Base-by-base conservation (phyloP, 2,888 invertebrate genomes). In the Pheosia tremula region DNA sequence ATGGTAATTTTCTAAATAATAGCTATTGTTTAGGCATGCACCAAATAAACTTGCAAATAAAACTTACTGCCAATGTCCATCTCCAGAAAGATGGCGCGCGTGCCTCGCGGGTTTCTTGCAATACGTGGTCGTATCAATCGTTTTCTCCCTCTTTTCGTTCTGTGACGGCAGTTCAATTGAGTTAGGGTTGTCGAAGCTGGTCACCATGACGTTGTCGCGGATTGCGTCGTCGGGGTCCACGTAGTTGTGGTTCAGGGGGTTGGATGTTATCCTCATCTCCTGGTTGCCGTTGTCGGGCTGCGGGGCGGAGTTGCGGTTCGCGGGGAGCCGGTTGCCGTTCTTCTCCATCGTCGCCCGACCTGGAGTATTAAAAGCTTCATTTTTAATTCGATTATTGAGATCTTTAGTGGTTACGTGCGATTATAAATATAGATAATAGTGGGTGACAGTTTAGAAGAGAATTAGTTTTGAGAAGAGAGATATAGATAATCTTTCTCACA, bases 211-310 rank as follows among this genome's bases (percentile, higher is more conserved):
- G 73, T 94, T 88, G 71, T 91, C 92, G 11, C 86, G 85, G 61
- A 94, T 94, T 8, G 95, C 95, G 83, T 96, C 95, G 49, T 95
- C 95, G 0, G 96, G 96, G 72, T 95, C 95, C 36, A 95, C 95
- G 82, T 96, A 96, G 85, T 95, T 96, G 80, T 94, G 94, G 85
- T 94, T 96, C 73, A 97, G 94, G 0, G 97, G 97, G 88, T 97
- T 97, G 64, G 95, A 94, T 38, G 97, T 97, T 72, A 97, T 97
- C 64, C 97, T 94, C 90, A 97, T 97, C 87, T 96, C 92, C 67
- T 87, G 80, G 78, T 86, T 87, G 71, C 93, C 79, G 80, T 93
- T 90, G 72, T 87, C 89, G 0, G 75, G 64, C 4, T 81, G 88
- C 69, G 87, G 90, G 0, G 85, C 71, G 0, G 90, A 89, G 72